phyloP scores from a whole-genome alignment of 1,140 invertebrate species.

The Cyclina sinensis region DNA sequence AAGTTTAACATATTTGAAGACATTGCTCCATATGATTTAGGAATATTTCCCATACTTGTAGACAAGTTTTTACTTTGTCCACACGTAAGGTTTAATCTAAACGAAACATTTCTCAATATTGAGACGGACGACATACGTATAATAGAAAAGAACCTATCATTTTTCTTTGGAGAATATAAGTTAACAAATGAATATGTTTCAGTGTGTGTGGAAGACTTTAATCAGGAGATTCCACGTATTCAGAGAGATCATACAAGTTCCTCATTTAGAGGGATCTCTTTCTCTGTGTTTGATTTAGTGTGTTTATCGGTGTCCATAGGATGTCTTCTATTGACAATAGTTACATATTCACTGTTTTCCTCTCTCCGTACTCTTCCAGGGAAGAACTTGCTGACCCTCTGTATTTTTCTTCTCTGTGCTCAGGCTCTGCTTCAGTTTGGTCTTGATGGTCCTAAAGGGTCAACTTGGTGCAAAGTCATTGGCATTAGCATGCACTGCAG shows the following conservation, averaged over 20 bases:
- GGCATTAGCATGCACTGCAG: slow-evolving; percentile 95
- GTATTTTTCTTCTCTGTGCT: slow-evolving; percentile 84
- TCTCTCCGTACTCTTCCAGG: slow-evolving; percentile 86
- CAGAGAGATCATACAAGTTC: neutral
- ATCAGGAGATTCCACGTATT: neutral
- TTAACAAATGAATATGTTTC: neutral
- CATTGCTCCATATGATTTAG: neutral
- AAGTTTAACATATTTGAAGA: no score
- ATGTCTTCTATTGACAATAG: slow-evolving; percentile 85
- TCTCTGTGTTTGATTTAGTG: neutral
- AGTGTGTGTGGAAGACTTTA: neutral
- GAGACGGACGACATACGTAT: neutral
- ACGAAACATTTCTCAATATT: neutral
- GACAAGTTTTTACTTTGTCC: neutral
- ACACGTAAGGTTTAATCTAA: neutral
- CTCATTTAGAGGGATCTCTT: no score
- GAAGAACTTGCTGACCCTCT: slow-evolving; percentile 86
- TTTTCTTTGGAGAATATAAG: neutral
- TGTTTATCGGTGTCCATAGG: slow-evolving; percentile 83
- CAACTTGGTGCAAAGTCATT: slow-evolving; percentile 85
- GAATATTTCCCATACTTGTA: neutral
- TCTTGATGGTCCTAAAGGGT: neutral
- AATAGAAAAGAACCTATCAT: neutral
- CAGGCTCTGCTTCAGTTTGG: slow-evolving; percentile 86
- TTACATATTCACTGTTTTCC: slow-evolving; percentile 83